Conservation (phyloP, 2,797 vertebrate species). For the Bovichtus diacanthus region DNA sequence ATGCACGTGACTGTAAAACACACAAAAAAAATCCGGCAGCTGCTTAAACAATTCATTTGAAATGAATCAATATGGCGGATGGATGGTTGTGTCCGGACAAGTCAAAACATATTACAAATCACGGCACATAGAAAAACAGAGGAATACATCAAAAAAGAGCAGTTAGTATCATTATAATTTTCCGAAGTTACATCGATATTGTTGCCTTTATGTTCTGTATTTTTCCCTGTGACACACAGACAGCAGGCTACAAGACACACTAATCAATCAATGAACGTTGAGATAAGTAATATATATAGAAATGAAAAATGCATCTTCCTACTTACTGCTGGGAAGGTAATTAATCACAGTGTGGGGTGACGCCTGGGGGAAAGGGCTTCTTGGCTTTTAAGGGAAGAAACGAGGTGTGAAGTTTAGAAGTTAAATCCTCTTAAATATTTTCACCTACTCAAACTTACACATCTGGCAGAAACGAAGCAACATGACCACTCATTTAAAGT, state of each 20-base stretch:
- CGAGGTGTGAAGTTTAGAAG: neutral
- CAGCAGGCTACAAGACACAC: neutral
- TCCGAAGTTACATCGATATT: neutral
- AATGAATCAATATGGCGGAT: constrained; percentile 4
- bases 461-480: neutral
- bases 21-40: neutral
- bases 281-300: neutral
- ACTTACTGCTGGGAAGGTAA: neutral
- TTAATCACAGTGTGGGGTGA: neutral
- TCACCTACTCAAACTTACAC: too few relatives aligned
- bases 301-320: neutral
- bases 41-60: neutral
- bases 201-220: neutral
- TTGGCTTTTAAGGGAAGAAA: neutral
- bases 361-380: neutral
- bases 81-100: neutral
- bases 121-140: neutral
- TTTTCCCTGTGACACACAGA: neutral
- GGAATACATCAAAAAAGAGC: neutral
- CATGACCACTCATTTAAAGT: neutral
- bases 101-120: neutral
- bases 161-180: neutral
- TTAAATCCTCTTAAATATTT: too few relatives aligned
- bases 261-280: neutral
- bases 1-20: neutral